Percentiles rank a stretch among this genome's conserved stretches.
These are phyloP conservation scores for Chaetodon trifasciatus DNA, from an alignment of 2,797 vertebrate genomes.

Conservation along the genomic window DNA sequence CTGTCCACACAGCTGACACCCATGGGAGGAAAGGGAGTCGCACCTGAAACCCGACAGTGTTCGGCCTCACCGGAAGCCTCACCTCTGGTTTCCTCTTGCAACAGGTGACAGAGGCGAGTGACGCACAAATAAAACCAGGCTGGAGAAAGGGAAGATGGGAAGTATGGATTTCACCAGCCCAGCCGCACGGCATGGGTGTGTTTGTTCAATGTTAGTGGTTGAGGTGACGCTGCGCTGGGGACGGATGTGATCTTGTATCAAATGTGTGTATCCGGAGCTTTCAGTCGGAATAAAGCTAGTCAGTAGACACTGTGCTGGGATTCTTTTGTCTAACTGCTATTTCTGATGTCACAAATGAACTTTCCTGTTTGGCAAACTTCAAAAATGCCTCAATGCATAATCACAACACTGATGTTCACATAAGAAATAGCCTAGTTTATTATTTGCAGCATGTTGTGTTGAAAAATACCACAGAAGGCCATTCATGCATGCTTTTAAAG, in stretches of 20 bases:
- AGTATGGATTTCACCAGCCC: slow-evolving; percentile 37
- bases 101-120: slow-evolving; percentile 64
- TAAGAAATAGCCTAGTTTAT: background rate
- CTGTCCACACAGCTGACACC: slow-evolving; percentile 23
- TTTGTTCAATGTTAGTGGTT: background rate
- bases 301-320: background rate
- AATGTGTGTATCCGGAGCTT: background rate
- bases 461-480: background rate
- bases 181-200: background rate
- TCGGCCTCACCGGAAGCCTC: slow-evolving; percentile 63
- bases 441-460: background rate
- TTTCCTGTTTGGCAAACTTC: background rate
- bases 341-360: background rate
- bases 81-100: slow-evolving; percentile 74
- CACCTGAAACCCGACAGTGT: slow-evolving; percentile 65
- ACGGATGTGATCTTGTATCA: background rate
- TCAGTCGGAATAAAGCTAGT: background rate
- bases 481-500: background rate
- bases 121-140: slow-evolving; percentile 33
- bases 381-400: background rate
- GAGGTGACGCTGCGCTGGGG: background rate
- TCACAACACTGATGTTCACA: too few species aligned
- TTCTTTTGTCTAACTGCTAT: background rate
- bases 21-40: slow-evolving; percentile 37
- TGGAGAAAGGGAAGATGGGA: slow-evolving; percentile 50